Percentiles rank a stretch among this genome's conserved stretches.
Conservation (phyloP, 2,888 invertebrate genomes). For the Hypercompe scribonia region DNA sequence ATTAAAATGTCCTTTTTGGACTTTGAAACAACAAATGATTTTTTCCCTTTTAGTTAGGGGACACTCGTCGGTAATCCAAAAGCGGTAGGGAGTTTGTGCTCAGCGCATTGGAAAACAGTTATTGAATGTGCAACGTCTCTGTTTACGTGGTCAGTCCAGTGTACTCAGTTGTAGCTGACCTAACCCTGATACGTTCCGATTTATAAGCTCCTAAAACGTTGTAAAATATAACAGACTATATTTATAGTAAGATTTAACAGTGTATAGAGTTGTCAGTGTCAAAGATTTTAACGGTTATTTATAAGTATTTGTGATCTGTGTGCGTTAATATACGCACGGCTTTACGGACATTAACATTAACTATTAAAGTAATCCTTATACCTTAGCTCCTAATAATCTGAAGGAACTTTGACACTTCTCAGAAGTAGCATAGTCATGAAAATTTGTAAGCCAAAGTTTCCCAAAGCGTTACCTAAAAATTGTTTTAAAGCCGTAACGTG, state of each 20-base stretch:
- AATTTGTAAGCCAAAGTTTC: constrained; percentile 61
- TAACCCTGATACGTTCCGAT: constrained; percentile 37
- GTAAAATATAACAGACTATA: constrained; percentile 33
- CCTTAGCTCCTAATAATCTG: constrained; percentile 28
- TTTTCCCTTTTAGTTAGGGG: constrained; percentile 56
- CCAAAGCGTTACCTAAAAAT: constrained; percentile 70
- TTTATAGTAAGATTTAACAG: constrained; percentile 35
- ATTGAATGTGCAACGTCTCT: constrained; percentile 64
- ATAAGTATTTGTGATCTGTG: constrained; percentile 28
- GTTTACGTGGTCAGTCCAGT: constrained; percentile 62
- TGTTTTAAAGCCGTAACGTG: constrained; percentile 68
- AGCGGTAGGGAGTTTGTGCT: constrained; percentile 64
- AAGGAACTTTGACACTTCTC: constrained; percentile 39
- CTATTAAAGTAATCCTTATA: neutral
- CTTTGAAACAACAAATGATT: constrained; percentile 65
- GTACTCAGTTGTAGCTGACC: constrained; percentile 52
- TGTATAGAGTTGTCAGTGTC: constrained; percentile 40
- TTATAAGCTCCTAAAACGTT: constrained; percentile 38
- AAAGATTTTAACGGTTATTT: constrained; percentile 31
- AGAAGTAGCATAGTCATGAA: constrained; percentile 53
- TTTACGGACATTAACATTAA: neutral
- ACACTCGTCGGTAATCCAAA: constrained; percentile 68
- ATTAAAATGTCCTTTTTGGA: constrained; percentile 60
- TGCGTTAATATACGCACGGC: neutral
- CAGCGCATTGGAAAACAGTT: constrained; percentile 76